Evolutionary conservation across 2,888 invertebrate species (phyloP).

Genomic region (Mylabris sibirica): DNA sequence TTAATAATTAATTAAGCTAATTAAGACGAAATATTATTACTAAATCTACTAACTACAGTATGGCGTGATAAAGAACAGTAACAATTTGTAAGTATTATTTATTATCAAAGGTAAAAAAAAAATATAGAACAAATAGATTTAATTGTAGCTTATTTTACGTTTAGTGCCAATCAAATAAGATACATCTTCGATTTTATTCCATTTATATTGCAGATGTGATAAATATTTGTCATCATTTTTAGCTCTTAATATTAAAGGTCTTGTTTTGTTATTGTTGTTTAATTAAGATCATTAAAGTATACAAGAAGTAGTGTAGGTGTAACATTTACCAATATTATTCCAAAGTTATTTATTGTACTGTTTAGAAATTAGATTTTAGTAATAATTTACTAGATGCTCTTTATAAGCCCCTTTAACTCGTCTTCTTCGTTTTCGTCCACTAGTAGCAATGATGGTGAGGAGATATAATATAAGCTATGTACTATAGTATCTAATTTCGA

Average conservation of each 20-base stretch:
- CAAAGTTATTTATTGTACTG: neutral
- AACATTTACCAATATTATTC: neutral
- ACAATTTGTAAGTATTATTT: neutral
- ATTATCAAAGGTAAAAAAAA: neutral
- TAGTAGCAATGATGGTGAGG: slow-evolving; percentile 30
- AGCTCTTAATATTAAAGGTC: neutral
- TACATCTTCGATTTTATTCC: neutral
- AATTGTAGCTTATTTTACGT: neutral
- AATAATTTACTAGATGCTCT: slow-evolving; percentile 30
- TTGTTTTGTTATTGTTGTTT: neutral
- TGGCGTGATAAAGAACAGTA: slow-evolving; percentile 20
- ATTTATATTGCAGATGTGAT: neutral
- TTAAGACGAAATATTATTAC: slow-evolving; percentile 5
- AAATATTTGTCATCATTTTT: neutral
- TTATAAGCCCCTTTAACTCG: neutral
- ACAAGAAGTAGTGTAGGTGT: neutral
- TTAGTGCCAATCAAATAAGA: neutral
- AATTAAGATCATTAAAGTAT: neutral
- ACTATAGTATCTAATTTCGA: slow-evolving; percentile 51
- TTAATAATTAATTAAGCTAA: slow-evolving; percentile 7
- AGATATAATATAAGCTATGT: slow-evolving; percentile 43
- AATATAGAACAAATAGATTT: neutral
- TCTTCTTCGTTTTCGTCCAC: slow-evolving; percentile 29
- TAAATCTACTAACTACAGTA: slow-evolving; percentile 15
- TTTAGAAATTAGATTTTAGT: slow-evolving; percentile 31